phyloP scores from a whole-genome alignment of 1,140 invertebrate genomes.

The Psix sp. region DNA sequence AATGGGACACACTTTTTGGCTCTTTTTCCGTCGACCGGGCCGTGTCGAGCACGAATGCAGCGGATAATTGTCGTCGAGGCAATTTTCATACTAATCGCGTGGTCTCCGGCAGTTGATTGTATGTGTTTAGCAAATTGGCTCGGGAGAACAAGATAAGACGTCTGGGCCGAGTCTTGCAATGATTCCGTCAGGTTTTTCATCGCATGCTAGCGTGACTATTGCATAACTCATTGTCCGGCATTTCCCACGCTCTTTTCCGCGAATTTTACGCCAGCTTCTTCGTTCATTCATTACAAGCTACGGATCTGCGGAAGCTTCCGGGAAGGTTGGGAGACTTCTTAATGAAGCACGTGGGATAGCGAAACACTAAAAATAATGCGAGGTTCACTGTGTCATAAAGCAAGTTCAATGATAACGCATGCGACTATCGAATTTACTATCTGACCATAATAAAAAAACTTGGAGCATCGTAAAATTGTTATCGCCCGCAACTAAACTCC shows the following conservation, averaged over 20 bases:
- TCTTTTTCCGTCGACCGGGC: too few species aligned
- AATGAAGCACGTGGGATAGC: constrained; percentile 48
- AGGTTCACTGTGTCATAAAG: constrained; percentile 36
- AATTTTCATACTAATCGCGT: too few species aligned
- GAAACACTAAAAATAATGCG: constrained; percentile 18
- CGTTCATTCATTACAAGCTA: constrained; percentile 50
- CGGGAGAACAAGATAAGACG: constrained; percentile 39
- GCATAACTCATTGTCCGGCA: constrained; percentile 58
- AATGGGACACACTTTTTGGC: neutral
- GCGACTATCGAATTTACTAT: too few species aligned
- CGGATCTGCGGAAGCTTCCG: constrained; percentile 38
- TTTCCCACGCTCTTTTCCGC: constrained; percentile 59
- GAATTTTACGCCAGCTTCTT: constrained; percentile 54
- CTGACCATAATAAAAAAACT: too few species aligned
- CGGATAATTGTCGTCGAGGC: too few species aligned
- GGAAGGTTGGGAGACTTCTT: constrained; percentile 51
- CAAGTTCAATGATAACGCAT: constrained; percentile 42
- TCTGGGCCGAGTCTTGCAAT: constrained; percentile 43
- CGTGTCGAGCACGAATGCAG: constrained; percentile 28
- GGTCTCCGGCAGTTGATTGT: constrained; percentile 34
- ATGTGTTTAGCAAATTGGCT: constrained; percentile 47
- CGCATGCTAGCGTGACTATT: constrained; percentile 50
- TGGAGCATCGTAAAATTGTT: too few species aligned
- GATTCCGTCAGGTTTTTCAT: constrained; percentile 47
- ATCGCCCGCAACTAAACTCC: too few species aligned